Conservation (phyloP, 2,797 vertebrate species). For the Neosalanx taihuensis region DNA sequence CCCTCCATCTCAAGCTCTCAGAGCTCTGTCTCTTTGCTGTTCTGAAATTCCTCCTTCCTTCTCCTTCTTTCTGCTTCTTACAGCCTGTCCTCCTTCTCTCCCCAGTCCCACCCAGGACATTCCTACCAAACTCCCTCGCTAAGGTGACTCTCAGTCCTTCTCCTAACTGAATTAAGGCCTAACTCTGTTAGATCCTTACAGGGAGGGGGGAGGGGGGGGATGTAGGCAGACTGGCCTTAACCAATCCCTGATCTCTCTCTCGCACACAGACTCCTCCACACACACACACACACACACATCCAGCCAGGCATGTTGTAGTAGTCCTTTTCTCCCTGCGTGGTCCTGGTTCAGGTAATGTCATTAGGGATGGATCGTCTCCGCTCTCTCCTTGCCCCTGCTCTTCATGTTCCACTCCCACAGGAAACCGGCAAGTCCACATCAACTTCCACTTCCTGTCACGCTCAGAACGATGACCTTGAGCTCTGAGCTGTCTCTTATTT, state of each 20-base stretch:
- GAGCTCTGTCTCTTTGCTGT: no score
- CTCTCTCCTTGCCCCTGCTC: constrained; percentile 10
- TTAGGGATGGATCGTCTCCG: constrained; percentile 40
- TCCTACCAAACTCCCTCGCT: constrained; percentile 46
- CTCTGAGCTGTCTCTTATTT: no score
- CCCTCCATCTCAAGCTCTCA: background rate
- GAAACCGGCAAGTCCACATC: background rate
- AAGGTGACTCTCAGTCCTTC: constrained; percentile 57
- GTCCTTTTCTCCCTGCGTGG: constrained; percentile 35
- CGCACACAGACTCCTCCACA: constrained; percentile 10
- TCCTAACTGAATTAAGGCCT: constrained; percentile 67
- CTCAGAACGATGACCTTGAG: no score
- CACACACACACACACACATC: constrained; percentile 18
- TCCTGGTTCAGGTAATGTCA: constrained; percentile 35
- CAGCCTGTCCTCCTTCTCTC: constrained; percentile 14
- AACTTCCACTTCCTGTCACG: no score
- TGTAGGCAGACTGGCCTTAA: constrained; percentile 19
- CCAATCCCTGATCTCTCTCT: constrained; percentile 2
- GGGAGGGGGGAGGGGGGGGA: constrained; percentile 11
- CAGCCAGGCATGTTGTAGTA: constrained; percentile 24
- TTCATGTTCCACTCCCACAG: constrained; percentile 14
- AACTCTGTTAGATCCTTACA: constrained; percentile 61
- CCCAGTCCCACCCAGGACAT: constrained; percentile 54
- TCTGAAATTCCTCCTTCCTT: background rate
- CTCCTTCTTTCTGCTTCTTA: constrained; percentile 35